Conservation (phyloP, 2,797 vertebrate species). For the Syncerus caffer region DNA sequence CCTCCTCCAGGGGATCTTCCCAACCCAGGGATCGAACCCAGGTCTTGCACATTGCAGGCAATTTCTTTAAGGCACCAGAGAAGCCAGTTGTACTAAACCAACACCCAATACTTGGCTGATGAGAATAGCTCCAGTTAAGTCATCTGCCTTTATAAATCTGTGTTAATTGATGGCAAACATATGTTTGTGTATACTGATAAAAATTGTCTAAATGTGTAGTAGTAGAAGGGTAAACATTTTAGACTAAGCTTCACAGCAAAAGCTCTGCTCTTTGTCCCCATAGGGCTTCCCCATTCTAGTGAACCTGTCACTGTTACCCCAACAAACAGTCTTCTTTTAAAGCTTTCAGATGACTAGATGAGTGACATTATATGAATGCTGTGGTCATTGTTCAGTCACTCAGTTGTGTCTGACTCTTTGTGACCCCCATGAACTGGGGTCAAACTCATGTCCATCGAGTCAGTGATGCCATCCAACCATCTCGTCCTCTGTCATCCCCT, state of each 20-base stretch:
- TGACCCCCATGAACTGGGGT: neutral
- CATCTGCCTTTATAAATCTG: neutral
- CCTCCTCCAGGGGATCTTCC: neutral
- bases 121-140: neutral
- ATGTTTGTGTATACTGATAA: neutral
- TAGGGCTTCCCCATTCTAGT: neutral
- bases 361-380: neutral
- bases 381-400: neutral
- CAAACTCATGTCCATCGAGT: neutral
- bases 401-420: neutral
- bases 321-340: neutral
- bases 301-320: neutral
- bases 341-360: neutral
- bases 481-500: fast-evolving
- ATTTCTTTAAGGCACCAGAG: neutral
- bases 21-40: neutral
- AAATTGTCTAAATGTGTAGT: neutral
- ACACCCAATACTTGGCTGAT: neutral
- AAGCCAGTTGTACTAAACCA: neutral
- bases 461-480: neutral
- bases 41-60: neutral
- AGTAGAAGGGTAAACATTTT: neutral
- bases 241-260: neutral
- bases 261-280: neutral
- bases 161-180: neutral